Conservation (phyloP, 1,140 invertebrate species). For the Tyrophagus putrescentiae region DNA sequence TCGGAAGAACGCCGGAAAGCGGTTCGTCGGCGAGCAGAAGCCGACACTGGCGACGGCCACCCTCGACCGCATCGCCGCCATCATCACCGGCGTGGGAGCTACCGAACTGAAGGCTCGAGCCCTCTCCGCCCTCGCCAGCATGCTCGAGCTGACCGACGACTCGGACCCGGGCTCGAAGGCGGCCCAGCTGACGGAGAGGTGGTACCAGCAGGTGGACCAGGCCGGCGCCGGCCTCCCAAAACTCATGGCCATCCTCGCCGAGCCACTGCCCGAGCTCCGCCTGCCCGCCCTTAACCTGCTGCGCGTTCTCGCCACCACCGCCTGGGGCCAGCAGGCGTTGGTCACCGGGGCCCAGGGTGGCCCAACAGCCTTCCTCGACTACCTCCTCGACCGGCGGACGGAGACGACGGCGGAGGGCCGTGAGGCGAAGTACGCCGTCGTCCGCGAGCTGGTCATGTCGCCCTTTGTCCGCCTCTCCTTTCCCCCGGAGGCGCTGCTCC, state of each 20-base stretch:
- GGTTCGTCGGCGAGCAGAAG: not conserved
- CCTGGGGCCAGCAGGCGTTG: slow-evolving; percentile 48
- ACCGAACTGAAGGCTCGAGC: slow-evolving; percentile 15
- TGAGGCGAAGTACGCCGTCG: slow-evolving; percentile 53
- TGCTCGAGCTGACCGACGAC: not conserved
- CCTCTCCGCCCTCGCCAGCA: not conserved
- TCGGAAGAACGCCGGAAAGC: slow-evolving; percentile 8
- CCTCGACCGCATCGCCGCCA: not conserved
- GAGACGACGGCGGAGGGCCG: slow-evolving; percentile 50
- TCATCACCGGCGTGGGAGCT: not conserved
- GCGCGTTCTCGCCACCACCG: slow-evolving; percentile 37
- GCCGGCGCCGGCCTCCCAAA: slow-evolving; percentile 37
- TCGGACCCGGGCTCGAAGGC: slow-evolving; percentile 32
- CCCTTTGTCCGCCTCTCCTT: slow-evolving; percentile 44
- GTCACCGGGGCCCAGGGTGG: slow-evolving; percentile 39
- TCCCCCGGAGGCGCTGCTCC: slow-evolving; percentile 42
- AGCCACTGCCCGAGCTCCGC: slow-evolving; percentile 47
- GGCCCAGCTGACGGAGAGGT: slow-evolving; percentile 39
- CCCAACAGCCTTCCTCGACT: slow-evolving; percentile 61
- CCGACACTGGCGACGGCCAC: not conserved
- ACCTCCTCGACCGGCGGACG: slow-evolving; percentile 50
- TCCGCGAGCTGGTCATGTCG: slow-evolving; percentile 45
- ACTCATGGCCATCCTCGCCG: slow-evolving; percentile 41
- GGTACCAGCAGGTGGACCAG: slow-evolving; percentile 41
- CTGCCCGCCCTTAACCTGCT: slow-evolving; percentile 40